phyloP scores from a whole-genome alignment of 2,888 invertebrate genomes.

The Coenonympha arcania region DNA sequence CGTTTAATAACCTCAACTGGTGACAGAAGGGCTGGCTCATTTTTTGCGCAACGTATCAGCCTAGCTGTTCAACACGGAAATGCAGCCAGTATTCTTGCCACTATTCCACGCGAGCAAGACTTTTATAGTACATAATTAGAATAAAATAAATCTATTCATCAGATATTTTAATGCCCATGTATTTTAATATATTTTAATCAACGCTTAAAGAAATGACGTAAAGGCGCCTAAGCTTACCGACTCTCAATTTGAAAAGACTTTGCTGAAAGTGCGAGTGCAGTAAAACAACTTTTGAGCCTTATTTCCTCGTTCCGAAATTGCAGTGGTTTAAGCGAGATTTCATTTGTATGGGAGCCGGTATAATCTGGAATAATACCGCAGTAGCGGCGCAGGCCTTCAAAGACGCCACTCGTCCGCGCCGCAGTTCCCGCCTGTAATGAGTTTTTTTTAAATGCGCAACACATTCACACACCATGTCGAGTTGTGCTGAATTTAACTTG shows the following conservation, averaged over 20 bases:
- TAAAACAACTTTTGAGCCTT: constrained; percentile 68
- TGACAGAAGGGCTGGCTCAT: no score
- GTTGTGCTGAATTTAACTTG: constrained; percentile 48
- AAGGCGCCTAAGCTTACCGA: constrained; percentile 27
- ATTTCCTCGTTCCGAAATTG: constrained; percentile 71
- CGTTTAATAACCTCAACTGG: no score
- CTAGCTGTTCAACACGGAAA: no score
- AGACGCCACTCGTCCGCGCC: constrained; percentile 70
- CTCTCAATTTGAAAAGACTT: constrained; percentile 51
- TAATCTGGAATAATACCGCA: constrained; percentile 73
- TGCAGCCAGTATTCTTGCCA: no score
- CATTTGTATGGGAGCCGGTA: constrained; percentile 71
- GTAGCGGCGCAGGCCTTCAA: constrained; percentile 67
- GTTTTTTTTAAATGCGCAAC: constrained; percentile 69
- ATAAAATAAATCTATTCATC: no score
- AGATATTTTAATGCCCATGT: no score
- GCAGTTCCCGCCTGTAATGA: constrained; percentile 69
- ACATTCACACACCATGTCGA: constrained; percentile 62
- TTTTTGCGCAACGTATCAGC: no score
- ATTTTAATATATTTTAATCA: constrained; percentile 7
- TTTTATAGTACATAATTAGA: no score
- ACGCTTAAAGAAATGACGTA: constrained; percentile 14
- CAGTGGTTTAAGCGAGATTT: constrained; percentile 73
- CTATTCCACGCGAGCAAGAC: no score
- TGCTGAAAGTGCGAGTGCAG: constrained; percentile 59